A percentile compares a stretch with the other conserved stretches of the same genome.
phyloP scores from a whole-genome alignment of 2,888 invertebrate genomes.

The Charanyca ferruginea region DNA sequence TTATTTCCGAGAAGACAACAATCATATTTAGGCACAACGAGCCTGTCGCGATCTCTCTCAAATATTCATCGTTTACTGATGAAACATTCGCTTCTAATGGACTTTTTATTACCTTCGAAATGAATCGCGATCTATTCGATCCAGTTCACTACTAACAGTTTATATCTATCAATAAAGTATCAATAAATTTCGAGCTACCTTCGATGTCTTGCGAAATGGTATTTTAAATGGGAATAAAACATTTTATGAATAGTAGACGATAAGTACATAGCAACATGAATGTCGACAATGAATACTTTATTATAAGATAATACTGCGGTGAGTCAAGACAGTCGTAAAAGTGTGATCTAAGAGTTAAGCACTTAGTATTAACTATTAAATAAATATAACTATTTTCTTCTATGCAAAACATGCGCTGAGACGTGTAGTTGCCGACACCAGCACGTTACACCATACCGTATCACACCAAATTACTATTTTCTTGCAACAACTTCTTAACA shows the following conservation, averaged over 20 bases:
- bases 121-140: conserved; percentile 25
- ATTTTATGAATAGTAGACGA: conserved; percentile 40
- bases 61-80: conserved; percentile 33
- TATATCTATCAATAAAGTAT: conserved; percentile 28
- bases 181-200: conserved; percentile 26
- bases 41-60: conserved; percentile 20
- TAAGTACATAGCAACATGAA: conserved; percentile 24
- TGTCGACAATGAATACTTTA: background rate
- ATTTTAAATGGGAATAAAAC: conserved; percentile 52
- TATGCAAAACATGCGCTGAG: too few relatives aligned
- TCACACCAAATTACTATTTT: too few relatives aligned
- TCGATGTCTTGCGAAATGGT: conserved; percentile 21
- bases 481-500: background rate
- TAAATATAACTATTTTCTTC: too few relatives aligned
- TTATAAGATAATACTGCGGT: background rate
- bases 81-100: conserved; percentile 20
- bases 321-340: background rate
- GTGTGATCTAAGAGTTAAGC: too few relatives aligned
- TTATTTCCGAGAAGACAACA: conserved; percentile 61
- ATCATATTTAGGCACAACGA: conserved; percentile 53
- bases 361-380: too few relatives aligned
- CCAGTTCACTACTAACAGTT: conserved; percentile 28
- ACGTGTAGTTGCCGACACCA: too few relatives aligned
- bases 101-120: conserved; percentile 29
- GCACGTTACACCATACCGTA: too few relatives aligned